These are phyloP conservation scores for Cryptosula pallasiana DNA, from an alignment of 2,888 invertebrate genomes.

Conservation along the genomic window DNA sequence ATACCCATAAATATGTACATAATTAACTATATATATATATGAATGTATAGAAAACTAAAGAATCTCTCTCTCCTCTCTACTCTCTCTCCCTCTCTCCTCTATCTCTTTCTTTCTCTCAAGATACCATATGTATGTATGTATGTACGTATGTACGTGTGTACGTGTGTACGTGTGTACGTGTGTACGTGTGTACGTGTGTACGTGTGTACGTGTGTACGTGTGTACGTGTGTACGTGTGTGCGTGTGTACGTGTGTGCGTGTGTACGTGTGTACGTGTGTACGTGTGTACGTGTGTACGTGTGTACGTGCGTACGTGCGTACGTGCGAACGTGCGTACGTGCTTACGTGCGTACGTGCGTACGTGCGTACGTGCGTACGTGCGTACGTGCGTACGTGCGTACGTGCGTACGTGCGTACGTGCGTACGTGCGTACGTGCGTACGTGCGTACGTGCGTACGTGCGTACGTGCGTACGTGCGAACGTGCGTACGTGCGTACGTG, in stretches of 20 bases:
- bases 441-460: neutral
- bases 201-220: neutral
- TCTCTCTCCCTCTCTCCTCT: too few relatives aligned
- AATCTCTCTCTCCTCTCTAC: too few relatives aligned
- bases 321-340: neutral
- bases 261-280: constrained; percentile 11
- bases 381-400: constrained; percentile 4
- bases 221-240: constrained; percentile 6
- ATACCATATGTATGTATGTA: neutral
- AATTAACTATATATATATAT: too few relatives aligned
- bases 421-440: neutral
- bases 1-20: too few relatives aligned
- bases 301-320: neutral
- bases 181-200: neutral
- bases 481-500: neutral
- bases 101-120: too few relatives aligned
- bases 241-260: constrained; percentile 17
- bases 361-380: neutral
- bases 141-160: constrained; percentile 8
- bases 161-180: constrained; percentile 7
- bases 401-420: neutral
- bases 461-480: neutral
- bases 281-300: neutral
- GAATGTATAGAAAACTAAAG: too few relatives aligned
- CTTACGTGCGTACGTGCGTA: neutral